Evolutionary conservation across 2,797 vertebrate genomes (phyloP).

Genomic region (Channa striata): DNA sequence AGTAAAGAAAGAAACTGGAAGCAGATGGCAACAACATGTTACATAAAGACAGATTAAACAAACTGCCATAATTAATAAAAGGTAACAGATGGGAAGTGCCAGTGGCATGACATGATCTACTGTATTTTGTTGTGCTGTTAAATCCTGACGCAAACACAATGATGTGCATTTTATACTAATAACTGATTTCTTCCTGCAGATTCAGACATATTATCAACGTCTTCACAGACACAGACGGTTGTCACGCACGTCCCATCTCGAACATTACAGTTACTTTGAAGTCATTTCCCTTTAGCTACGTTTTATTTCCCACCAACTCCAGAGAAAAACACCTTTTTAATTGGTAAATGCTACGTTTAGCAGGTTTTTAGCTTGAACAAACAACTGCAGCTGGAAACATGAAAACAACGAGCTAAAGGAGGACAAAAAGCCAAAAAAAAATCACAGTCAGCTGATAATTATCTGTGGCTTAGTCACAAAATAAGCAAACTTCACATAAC

Average conservation of each 20-base stretch:
- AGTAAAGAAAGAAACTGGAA: neutral
- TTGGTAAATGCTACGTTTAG: slow-evolving; percentile 8
- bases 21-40: slow-evolving; percentile 18
- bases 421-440: no score
- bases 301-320: slow-evolving; percentile 1
- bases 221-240: no score
- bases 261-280: no score
- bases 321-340: neutral
- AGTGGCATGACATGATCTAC: neutral
- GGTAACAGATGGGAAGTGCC: slow-evolving; percentile 16
- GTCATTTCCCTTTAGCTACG: neutral
- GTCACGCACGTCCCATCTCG: no score
- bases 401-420: no score
- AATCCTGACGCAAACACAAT: neutral
- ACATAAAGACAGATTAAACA: slow-evolving; percentile 8
- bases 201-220: neutral
- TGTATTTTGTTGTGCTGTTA: neutral
- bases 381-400: no score
- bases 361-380: no score
- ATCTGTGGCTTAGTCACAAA: no score
- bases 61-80: slow-evolving; percentile 17
- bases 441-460: no score
- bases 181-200: neutral
- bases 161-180: neutral
- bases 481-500: no score